A percentile compares a stretch with the other conserved stretches of the same genome.
Conservation (phyloP, 2,888 invertebrate genomes). For the Antheraea assamensis region DNA sequence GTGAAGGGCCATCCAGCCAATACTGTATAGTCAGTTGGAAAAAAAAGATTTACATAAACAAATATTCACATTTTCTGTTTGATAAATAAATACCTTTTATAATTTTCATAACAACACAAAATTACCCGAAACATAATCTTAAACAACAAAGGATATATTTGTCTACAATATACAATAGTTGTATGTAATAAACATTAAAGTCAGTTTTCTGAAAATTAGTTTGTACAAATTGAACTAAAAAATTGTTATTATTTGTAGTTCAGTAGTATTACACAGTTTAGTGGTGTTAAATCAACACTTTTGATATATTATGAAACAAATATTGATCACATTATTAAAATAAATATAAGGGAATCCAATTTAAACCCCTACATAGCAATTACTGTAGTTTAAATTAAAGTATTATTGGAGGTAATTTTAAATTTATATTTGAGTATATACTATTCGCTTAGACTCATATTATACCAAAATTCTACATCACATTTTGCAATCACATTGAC, state of each 20-base stretch:
- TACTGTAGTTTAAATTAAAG: neutral
- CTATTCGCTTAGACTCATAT: neutral
- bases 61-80: neutral
- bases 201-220: neutral
- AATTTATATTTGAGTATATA: neutral
- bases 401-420: neutral
- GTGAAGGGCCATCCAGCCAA: too few species aligned
- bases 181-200: neutral
- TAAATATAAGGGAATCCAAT: neutral
- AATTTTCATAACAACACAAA: neutral
- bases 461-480: neutral
- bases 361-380: neutral
- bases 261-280: neutral
- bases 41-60: too few species aligned
- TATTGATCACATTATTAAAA: neutral
- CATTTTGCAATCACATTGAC: neutral
- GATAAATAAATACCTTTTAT: neutral
- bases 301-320: neutral
- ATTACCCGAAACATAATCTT: neutral
- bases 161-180: neutral
- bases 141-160: neutral
- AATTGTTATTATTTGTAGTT: neutral
- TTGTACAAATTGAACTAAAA: neutral
- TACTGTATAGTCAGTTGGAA: too few species aligned
- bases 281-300: neutral